phyloP scores from a whole-genome alignment of 2,888 invertebrate genomes.

The Vannuccia rotundouncinata region DNA sequence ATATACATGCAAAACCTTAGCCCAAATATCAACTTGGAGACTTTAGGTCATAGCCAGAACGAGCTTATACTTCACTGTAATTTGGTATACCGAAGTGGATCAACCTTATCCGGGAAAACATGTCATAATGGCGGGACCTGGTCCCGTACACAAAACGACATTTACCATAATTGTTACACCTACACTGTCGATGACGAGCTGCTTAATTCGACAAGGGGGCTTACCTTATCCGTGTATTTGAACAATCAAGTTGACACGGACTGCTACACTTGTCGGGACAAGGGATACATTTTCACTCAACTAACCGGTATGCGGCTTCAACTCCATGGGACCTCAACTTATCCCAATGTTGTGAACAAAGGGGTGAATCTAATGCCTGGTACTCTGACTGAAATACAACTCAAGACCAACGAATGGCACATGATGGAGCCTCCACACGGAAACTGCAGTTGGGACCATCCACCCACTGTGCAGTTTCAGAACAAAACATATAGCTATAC shows the following conservation, averaged over 20 bases:
- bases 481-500: conserved; percentile 31
- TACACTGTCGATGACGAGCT: conserved; percentile 30
- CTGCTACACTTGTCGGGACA: conserved; percentile 34
- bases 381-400: conserved; percentile 39
- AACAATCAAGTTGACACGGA: conserved; percentile 22
- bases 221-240: conserved; percentile 34
- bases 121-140: conserved; percentile 34
- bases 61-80: conserved; percentile 17
- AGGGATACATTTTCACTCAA: conserved; percentile 30
- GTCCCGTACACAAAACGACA: conserved; percentile 31
- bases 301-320: conserved; percentile 33
- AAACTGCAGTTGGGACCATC: conserved; percentile 31
- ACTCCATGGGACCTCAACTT: conserved; percentile 33
- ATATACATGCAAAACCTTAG: background rate
- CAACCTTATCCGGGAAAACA: background rate
- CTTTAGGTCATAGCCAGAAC: background rate
- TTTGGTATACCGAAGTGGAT: background rate
- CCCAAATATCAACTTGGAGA: background rate
- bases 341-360: conserved; percentile 35
- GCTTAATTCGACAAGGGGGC: conserved; percentile 14
- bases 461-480: conserved; percentile 25
- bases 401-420: conserved; percentile 36
- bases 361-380: conserved; percentile 38
- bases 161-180: conserved; percentile 39
- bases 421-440: conserved; percentile 40